These are phyloP conservation scores for Diplolepis rosae DNA, from an alignment of 2,888 invertebrate species.

Conservation along the genomic window DNA sequence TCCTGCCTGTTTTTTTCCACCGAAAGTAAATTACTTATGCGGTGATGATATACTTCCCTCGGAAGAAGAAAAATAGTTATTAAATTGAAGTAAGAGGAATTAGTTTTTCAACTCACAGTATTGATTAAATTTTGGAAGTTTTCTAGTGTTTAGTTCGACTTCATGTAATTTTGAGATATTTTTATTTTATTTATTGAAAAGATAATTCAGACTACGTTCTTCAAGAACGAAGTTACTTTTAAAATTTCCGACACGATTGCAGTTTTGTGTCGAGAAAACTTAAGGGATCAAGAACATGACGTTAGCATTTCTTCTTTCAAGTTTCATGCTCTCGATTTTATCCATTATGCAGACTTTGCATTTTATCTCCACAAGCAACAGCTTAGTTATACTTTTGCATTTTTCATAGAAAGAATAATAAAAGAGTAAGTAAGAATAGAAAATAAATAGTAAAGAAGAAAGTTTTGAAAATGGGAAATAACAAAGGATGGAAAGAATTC, in stretches of 20 bases:
- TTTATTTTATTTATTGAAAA: too few species aligned
- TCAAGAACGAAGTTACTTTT: neutral
- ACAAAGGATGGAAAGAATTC: too few species aligned
- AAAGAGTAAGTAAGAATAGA: too few species aligned
- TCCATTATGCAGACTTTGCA: neutral
- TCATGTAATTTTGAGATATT: too few species aligned
- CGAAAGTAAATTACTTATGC: neutral
- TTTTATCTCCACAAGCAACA: neutral
- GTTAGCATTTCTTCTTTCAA: neutral
- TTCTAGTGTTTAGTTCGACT: too few species aligned
- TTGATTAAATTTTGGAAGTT: neutral
- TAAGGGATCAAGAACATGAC: neutral
- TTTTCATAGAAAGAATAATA: neutral
- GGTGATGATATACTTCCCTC: neutral
- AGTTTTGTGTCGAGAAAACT: neutral
- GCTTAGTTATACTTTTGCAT: neutral
- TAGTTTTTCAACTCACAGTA: neutral
- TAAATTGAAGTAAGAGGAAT: neutral
- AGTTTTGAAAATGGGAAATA: too few species aligned
- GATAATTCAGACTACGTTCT: too few species aligned
- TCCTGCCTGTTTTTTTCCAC: neutral
- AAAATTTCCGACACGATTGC: neutral
- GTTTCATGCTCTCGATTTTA: neutral
- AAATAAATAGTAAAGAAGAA: too few species aligned
- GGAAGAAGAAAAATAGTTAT: neutral